A percentile compares a stretch with the other conserved stretches of the same genome.
Conservation (phyloP, 2,888 invertebrate species). For the Zhengitettix transpicula region DNA sequence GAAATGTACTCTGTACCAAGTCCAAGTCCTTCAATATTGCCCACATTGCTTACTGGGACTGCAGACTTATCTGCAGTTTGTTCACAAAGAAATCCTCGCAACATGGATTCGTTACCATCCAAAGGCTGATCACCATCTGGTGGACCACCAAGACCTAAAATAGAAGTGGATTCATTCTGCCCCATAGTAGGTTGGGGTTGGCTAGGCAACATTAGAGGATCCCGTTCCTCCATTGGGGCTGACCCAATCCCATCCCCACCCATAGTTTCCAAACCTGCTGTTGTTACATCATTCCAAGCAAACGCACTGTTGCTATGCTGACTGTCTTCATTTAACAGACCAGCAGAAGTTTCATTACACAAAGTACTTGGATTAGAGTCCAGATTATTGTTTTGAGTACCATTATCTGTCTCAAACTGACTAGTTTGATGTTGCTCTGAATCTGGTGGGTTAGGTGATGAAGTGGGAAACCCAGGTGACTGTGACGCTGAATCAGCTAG, state of each 20-base stretch:
- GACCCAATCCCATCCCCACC: background rate
- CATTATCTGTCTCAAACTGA: background rate
- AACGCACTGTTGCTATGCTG: background rate
- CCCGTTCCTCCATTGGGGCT: slow-evolving; percentile 16
- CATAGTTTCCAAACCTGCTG: background rate
- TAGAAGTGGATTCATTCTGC: background rate
- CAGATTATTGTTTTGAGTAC: background rate
- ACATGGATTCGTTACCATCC: slow-evolving; percentile 4
- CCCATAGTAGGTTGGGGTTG: slow-evolving; percentile 17
- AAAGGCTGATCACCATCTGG: background rate
- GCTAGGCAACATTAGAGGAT: slow-evolving; percentile 23
- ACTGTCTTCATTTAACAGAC: background rate
- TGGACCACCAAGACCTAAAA: background rate
- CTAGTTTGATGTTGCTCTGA: background rate
- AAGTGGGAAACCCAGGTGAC: background rate
- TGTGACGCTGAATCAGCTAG: background rate
- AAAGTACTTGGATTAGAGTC: slow-evolving; percentile 1
- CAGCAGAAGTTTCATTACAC: background rate
- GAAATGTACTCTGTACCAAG: slow-evolving; percentile 39
- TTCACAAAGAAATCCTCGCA: slow-evolving; percentile 8
- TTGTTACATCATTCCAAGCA: background rate
- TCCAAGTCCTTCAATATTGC: background rate
- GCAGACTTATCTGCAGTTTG: background rate
- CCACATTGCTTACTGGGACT: background rate
- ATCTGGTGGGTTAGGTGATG: background rate